These are phyloP conservation scores for Mustelus asterias DNA, from an alignment of 2,113 vertebrate species.

Conservation along the genomic window DNA sequence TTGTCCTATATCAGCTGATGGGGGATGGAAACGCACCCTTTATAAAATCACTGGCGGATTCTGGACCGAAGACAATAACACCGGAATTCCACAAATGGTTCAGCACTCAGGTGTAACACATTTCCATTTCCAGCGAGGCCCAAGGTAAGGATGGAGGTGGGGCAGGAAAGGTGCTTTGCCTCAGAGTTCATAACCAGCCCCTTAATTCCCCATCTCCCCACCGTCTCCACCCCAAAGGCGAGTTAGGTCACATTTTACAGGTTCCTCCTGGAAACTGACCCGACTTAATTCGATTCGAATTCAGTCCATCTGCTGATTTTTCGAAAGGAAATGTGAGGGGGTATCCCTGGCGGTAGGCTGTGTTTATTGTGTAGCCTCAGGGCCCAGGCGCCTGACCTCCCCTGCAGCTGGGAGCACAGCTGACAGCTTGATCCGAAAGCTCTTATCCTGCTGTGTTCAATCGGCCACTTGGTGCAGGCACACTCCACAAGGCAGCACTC, in stretches of 20 bases:
- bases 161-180: not conserved
- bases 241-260: not conserved
- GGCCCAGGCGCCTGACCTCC: not conserved
- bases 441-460: not conserved
- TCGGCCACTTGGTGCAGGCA: not conserved
- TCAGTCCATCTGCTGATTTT: slow-evolving; percentile 12
- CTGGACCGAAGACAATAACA: not conserved
- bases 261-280: not conserved
- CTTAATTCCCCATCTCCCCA: not conserved
- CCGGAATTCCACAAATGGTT: not conserved
- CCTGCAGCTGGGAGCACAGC: not conserved
- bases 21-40: not conserved
- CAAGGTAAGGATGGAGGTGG: no score
- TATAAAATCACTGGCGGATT: not conserved
- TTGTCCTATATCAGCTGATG: not conserved
- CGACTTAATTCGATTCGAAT: not conserved
- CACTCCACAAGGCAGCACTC: slow-evolving; percentile 24
- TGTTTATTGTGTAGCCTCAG: not conserved
- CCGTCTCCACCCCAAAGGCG: not conserved
- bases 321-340: not conserved
- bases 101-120: not conserved
- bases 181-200: not conserved
- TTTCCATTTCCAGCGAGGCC: no score
- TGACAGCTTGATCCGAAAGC: not conserved
- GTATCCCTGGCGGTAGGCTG: not conserved